phyloP scores from a whole-genome alignment of 1,140 invertebrate species.

The Thaumetopoea pityocampa region DNA sequence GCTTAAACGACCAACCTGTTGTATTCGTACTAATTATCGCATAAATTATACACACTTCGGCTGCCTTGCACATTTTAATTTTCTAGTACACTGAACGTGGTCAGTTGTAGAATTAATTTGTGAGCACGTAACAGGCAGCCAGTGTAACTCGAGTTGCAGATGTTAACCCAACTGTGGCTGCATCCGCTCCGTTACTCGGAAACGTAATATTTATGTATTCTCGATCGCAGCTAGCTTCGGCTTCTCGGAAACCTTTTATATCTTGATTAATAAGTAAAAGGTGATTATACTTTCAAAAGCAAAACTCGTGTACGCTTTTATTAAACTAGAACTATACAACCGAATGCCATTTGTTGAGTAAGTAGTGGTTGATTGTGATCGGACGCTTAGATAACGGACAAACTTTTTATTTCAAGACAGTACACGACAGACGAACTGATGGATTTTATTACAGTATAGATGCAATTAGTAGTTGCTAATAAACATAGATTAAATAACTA shows the following conservation, averaged over 20 bases:
- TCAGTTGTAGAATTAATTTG: constrained; percentile 52
- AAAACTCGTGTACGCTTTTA: constrained; percentile 19
- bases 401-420: constrained; percentile 15
- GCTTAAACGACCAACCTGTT: no score
- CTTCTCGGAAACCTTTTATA: constrained; percentile 49
- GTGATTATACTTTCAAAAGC: constrained; percentile 29
- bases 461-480: constrained; percentile 3
- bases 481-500: constrained; percentile 14
- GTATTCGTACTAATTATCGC: constrained; percentile 4
- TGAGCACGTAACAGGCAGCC: constrained; percentile 57
- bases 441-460: constrained; percentile 16
- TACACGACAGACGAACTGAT: constrained; percentile 17
- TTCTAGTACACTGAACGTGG: constrained; percentile 45
- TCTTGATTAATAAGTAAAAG: constrained; percentile 46
- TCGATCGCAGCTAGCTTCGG: constrained; percentile 39
- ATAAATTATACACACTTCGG: constrained; percentile 5
- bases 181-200: constrained; percentile 64
- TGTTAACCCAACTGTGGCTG: constrained; percentile 63
- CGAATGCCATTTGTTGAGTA: constrained; percentile 20
- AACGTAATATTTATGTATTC: constrained; percentile 68
- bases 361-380: constrained; percentile 17
- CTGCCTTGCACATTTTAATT: constrained; percentile 44
- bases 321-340: constrained; percentile 14
- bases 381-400: constrained; percentile 18
- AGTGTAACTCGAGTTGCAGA: constrained; percentile 71